Base-by-base conservation (phyloP, 2,113 vertebrate genomes). In the Garra rufa region DNA sequence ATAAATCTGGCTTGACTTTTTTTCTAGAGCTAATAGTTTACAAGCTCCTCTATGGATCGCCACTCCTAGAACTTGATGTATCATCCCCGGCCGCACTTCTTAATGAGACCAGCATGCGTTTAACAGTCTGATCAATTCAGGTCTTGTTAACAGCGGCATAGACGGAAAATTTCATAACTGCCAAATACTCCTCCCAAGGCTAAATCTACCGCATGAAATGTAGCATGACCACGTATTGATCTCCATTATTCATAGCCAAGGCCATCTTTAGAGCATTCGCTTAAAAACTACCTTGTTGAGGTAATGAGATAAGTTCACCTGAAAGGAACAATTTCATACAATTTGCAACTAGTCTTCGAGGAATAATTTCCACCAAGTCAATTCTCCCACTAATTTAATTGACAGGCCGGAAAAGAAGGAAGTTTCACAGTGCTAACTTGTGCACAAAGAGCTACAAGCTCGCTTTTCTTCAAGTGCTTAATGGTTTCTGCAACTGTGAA, bases 181-280 rank as follows among this genome's bases (percentile, higher is more conserved):
- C 34, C 83, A 85, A 76, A 83, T 74, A 34, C 59, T 77, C 79
- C 83, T 41, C 71, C 74, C 75, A 70, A 4, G 50, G 71, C 70
- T 44, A 24, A 86, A 77, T 81, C 77, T 46, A 30, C 65, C 46
- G 73, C 44, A 74, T 85, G 76, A 80, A 83, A 89, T 74, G 76
- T 82, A 34, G 71, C 83, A 61, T 84, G 82, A 76, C 67, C 43
- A 14, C 26, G 34, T 46, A 78, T 85, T 41, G 28, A 70, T 83
- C 81, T 81, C 76, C 76, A 73, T 59, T 82, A 88, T 83, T 85
- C 80, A 48, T 28, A 77, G 77, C 65, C n/a, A 80, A 84, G 76
- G 50, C 81, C 67, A 59, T 81, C 14, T 75, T 73, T 50, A 30
- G 84, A 59, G 52, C 76, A 50, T 73, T 83, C 85, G 38, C 17